Conservation (phyloP, 2,113 vertebrate genomes). For the Cercocebus atys region DNA sequence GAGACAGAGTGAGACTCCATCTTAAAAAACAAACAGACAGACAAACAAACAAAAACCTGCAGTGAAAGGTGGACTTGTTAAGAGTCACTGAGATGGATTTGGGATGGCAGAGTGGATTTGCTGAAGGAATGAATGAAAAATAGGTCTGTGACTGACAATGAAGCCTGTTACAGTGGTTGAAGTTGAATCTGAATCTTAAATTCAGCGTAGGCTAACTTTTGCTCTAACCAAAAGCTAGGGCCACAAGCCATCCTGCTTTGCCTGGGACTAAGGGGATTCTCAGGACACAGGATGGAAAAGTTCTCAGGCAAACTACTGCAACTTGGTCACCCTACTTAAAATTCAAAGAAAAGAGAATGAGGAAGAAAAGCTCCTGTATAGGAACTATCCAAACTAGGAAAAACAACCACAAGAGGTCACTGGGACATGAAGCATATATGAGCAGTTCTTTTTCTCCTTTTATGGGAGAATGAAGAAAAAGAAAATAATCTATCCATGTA, state of each 20-base stretch:
- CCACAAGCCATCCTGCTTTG: not conserved
- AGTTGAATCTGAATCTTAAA: not conserved
- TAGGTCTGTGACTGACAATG: not conserved
- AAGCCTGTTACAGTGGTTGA: not conserved
- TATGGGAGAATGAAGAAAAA: not conserved
- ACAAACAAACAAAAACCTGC: not conserved
- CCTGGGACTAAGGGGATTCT: not conserved
- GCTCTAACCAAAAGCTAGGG: not conserved
- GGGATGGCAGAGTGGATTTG: not conserved
- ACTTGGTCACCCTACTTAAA: not conserved
- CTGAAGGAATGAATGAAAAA: not conserved
- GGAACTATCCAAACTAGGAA: not conserved
- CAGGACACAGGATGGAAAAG: not conserved
- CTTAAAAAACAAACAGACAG: not conserved
- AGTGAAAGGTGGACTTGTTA: too few relatives aligned
- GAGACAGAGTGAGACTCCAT: not conserved
- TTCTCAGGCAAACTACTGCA: not conserved
- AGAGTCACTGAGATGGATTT: not conserved
- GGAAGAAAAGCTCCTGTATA: not conserved
- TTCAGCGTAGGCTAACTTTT: not conserved
- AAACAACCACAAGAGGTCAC: not conserved
- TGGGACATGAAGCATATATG: rapidly evolving
- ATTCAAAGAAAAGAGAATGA: not conserved
- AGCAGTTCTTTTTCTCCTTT: not conserved
- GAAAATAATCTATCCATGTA: not conserved